phyloP scores from a whole-genome alignment of 2,113 vertebrate species.

The Junco hyemalis region DNA sequence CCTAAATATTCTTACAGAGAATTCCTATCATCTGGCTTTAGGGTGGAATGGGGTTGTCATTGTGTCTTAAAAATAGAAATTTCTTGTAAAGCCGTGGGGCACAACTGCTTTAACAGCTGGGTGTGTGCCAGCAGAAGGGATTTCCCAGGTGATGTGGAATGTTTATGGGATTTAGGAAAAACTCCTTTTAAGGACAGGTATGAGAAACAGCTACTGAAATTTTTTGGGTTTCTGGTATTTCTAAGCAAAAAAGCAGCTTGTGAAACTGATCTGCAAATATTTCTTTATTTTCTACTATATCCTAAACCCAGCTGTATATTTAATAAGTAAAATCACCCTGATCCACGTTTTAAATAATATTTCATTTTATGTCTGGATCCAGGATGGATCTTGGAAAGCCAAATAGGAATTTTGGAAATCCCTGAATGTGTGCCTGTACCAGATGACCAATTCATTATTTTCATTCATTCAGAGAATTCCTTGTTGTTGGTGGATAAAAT shows the following conservation, averaged over 20 bases:
- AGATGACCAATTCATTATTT: conserved; percentile 9
- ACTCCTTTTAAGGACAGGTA: accelerated
- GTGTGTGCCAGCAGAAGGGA: background rate
- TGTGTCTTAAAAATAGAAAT: background rate
- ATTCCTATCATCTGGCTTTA: background rate
- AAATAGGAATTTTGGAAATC: background rate
- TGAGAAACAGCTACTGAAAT: background rate
- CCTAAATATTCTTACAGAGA: background rate
- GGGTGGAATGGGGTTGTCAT: background rate
- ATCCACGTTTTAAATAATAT: background rate
- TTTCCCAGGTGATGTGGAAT: background rate
- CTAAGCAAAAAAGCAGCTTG: background rate
- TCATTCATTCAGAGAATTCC: conserved; percentile 37
- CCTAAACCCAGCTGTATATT: background rate
- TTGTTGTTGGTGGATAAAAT: conserved; percentile 1
- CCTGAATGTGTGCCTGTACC: accelerated
- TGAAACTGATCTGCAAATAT: background rate
- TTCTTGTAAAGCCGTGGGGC: background rate
- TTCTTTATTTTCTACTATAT: accelerated
- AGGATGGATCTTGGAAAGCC: background rate
- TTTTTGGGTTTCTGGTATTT: background rate
- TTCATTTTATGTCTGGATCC: background rate
- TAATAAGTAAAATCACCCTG: background rate
- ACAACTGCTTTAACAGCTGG: background rate
- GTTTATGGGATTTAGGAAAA: background rate